These are phyloP conservation scores for Allygus modestus DNA, from an alignment of 2,888 invertebrate species.

Conservation along the genomic window DNA sequence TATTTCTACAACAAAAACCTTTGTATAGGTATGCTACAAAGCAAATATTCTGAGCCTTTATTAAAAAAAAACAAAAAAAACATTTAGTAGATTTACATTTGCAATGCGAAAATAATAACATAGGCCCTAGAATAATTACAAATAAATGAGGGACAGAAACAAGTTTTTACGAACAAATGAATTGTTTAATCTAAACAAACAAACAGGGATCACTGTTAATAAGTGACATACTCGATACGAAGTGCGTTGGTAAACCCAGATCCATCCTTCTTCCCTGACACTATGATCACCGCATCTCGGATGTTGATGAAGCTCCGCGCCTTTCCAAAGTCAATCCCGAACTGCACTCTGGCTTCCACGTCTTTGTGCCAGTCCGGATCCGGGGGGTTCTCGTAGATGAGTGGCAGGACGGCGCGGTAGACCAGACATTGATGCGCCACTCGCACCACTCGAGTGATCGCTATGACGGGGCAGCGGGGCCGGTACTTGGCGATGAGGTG, in stretches of 20 bases:
- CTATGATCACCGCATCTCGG: slow-evolving; percentile 93
- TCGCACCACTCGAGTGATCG: slow-evolving; percentile 90
- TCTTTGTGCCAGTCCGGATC: slow-evolving; percentile 92
- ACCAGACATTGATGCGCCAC: slow-evolving; percentile 95
- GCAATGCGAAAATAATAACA: too few relatives aligned
- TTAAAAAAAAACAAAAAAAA: too few relatives aligned
- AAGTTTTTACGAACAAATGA: too few relatives aligned
- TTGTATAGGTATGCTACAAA: too few relatives aligned
- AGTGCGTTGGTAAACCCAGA: slow-evolving; percentile 98
- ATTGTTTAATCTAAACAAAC: too few relatives aligned
- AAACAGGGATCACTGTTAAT: too few relatives aligned
- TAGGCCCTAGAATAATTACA: too few relatives aligned
- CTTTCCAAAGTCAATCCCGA: slow-evolving; percentile 90
- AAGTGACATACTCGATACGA: slow-evolving; percentile 79
- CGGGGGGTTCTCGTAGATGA: slow-evolving; percentile 81
- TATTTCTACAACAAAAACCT: too few relatives aligned
- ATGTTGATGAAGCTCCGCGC: slow-evolving; percentile 89
- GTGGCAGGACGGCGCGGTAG: slow-evolving; percentile 93
- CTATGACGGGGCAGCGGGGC: slow-evolving; percentile 95
- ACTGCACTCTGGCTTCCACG: slow-evolving; percentile 91
- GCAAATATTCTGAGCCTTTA: too few relatives aligned
- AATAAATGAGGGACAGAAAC: too few relatives aligned
- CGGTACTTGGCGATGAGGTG: slow-evolving; percentile 95
- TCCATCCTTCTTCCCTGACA: slow-evolving; percentile 98
- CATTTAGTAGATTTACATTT: too few relatives aligned